Conservation (phyloP, 1,140 invertebrate species). For the Cheumatopsyche charites region DNA sequence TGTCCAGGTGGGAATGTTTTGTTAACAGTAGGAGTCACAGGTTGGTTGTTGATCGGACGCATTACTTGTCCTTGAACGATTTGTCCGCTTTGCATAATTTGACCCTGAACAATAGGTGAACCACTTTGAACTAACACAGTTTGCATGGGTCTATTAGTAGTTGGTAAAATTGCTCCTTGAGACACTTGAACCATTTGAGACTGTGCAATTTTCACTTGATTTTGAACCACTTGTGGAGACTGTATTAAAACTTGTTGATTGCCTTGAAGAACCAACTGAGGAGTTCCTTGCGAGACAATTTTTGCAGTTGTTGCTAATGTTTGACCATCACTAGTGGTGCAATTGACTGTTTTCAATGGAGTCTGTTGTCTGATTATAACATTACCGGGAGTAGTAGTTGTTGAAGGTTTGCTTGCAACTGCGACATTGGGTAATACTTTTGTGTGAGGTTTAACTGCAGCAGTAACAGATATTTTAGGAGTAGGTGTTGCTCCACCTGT, state of each 20-base stretch:
- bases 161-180: slow-evolving; percentile 41
- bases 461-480: slow-evolving; percentile 44
- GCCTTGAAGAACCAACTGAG: slow-evolving; percentile 54
- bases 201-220: slow-evolving; percentile 50
- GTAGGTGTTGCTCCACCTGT: slow-evolving; percentile 43
- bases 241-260: slow-evolving; percentile 50
- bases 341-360: not conserved
- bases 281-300: slow-evolving; percentile 39
- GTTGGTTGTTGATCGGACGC: slow-evolving; percentile 37
- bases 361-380: slow-evolving; percentile 41
- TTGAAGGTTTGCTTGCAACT: not conserved
- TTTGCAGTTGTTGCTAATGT: slow-evolving; percentile 10
- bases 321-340: not conserved
- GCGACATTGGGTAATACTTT: slow-evolving; percentile 1
- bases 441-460: slow-evolving; percentile 40
- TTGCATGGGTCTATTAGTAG: slow-evolving; percentile 48
- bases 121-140: slow-evolving; percentile 55
- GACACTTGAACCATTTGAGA: slow-evolving; percentile 42
- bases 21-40: slow-evolving; percentile 48
- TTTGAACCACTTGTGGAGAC: slow-evolving; percentile 53
- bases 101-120: slow-evolving; percentile 37
- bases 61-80: slow-evolving; percentile 42
- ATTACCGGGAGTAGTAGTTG: slow-evolving; percentile 25
- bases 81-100: slow-evolving; percentile 40
- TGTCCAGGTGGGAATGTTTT: slow-evolving; percentile 52